Conservation (phyloP, 2,113 vertebrate genomes). For the Peromyscus maniculatus region DNA sequence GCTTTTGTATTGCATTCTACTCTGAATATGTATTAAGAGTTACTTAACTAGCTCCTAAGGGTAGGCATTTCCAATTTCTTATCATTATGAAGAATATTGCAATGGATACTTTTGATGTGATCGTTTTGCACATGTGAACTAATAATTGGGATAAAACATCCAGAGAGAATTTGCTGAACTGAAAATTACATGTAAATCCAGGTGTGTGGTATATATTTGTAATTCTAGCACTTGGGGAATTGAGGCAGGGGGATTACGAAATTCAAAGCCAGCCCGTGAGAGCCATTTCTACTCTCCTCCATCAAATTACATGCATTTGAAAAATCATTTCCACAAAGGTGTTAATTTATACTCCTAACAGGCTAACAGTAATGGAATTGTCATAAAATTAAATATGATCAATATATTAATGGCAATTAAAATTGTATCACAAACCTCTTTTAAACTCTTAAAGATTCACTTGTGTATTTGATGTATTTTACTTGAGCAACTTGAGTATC, state of each 20-base stretch:
- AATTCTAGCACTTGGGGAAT: background rate
- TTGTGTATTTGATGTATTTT: conserved; percentile 16
- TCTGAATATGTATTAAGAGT: background rate
- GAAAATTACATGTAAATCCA: background rate
- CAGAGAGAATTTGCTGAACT: conserved; percentile 2
- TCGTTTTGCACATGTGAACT: conserved; percentile 1
- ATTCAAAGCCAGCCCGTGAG: background rate
- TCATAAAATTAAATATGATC: conserved; percentile 25
- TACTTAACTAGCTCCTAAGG: background rate
- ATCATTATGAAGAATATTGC: background rate
- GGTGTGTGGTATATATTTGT: background rate
- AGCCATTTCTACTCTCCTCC: background rate
- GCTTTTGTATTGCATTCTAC: background rate
- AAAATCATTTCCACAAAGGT: conserved; percentile 11
- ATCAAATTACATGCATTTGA: background rate
- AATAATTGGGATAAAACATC: background rate
- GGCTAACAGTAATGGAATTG: background rate
- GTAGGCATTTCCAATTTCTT: background rate
- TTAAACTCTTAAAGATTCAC: conserved; percentile 3
- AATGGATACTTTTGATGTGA: background rate
- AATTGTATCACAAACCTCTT: background rate
- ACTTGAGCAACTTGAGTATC: background rate
- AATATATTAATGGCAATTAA: background rate
- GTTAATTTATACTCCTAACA: conserved; percentile 29
- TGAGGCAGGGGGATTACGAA: background rate